Percentiles rank a stretch among this genome's conserved stretches.
Evolutionary conservation across 2,113 vertebrate genomes (phyloP).

Genomic region (Parotia lawesii): DNA sequence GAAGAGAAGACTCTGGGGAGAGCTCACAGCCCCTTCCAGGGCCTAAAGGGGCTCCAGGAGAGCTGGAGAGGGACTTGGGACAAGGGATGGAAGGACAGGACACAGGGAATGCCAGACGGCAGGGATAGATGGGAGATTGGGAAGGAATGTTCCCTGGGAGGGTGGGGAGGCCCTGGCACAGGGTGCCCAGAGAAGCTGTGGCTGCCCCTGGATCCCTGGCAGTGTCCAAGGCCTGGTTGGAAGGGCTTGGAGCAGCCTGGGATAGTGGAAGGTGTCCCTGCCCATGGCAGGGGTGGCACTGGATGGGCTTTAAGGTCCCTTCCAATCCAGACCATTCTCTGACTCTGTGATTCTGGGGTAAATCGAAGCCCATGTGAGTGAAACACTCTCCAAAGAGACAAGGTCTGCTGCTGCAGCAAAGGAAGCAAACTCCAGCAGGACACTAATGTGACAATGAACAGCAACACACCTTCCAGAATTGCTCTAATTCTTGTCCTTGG

Average conservation of each 20-base stretch:
- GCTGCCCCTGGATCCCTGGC: neutral
- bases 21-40: rapidly evolving
- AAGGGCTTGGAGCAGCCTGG: neutral
- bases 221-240: neutral
- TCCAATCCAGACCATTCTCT: neutral
- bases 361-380: neutral
- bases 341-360: neutral
- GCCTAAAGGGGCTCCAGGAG: neutral
- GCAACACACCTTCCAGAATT: neutral
- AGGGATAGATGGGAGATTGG: neutral
- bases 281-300: rapidly evolving
- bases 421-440: neutral
- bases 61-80: neutral
- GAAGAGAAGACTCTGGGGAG: neutral
- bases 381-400: neutral
- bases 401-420: neutral
- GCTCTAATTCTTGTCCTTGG: neutral
- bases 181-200: neutral
- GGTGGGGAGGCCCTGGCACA: neutral
- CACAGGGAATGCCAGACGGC: neutral
- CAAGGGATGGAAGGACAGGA: neutral
- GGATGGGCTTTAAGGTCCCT: neutral
- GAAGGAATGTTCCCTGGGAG: neutral
- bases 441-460: neutral
- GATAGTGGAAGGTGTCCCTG: neutral